These are phyloP conservation scores for Bombus superbus DNA, from an alignment of 1,140 invertebrate species.

Conservation along the genomic window DNA sequence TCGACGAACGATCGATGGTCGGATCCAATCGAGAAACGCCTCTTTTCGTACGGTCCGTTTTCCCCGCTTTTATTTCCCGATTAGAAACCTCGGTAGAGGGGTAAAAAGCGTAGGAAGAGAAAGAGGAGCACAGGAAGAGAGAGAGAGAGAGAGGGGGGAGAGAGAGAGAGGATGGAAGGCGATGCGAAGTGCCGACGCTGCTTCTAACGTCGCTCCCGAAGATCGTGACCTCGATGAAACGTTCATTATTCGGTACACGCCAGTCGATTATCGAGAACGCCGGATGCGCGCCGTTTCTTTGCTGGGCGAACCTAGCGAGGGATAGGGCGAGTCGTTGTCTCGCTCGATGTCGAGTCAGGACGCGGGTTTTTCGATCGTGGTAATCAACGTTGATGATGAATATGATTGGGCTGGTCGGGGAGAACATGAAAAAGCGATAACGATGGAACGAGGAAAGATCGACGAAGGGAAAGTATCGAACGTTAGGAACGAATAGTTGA, in stretches of 20 bases:
- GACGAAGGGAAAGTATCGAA: no score
- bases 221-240: constrained; percentile 50
- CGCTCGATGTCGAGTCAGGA: not conserved
- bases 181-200: constrained; percentile 14
- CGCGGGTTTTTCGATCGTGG: not conserved
- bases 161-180: not conserved
- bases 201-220: constrained; percentile 39
- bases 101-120: not conserved
- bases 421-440: not conserved
- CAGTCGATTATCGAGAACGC: constrained; percentile 44
- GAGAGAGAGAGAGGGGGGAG: not conserved
- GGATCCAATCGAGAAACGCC: constrained; percentile 54
- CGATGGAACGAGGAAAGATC: no score
- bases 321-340: not conserved
- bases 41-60: constrained; percentile 31
- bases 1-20: constrained; percentile 54
- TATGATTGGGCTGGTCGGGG: not conserved
- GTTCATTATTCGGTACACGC: constrained; percentile 51
- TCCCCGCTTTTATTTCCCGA: constrained; percentile 29
- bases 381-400: not conserved
- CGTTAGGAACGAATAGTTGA: no score
- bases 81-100: not conserved
- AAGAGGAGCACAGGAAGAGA: no score
- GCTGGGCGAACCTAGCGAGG: not conserved
- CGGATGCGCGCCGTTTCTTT: constrained; percentile 45